A percentile compares a stretch with the other conserved stretches of the same genome.
These are phyloP conservation scores for Tuta absoluta DNA, from an alignment of 2,888 invertebrate genomes.

Conservation along the genomic window DNA sequence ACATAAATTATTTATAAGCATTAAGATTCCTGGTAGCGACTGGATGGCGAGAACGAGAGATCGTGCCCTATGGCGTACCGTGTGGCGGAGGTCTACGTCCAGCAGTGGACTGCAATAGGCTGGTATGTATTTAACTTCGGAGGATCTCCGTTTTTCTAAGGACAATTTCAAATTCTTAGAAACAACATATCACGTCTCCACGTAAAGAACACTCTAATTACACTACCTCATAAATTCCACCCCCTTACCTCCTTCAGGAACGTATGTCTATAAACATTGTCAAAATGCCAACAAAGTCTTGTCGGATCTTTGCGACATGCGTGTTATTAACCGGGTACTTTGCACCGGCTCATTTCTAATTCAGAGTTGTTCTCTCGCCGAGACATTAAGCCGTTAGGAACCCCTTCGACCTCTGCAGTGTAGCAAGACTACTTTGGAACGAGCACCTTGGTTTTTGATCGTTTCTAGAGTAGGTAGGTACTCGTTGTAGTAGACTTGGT, in stretches of 20 bases:
- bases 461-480: background rate
- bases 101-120: no score
- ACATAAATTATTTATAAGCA: no score
- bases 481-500: no score
- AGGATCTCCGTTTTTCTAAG: no score
- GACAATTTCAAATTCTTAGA: no score
- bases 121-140: no score
- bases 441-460: background rate
- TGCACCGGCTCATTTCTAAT: slow-evolving; percentile 74
- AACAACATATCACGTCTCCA: no score
- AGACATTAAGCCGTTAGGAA: slow-evolving; percentile 72
- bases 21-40: no score
- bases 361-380: slow-evolving; percentile 66
- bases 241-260: background rate
- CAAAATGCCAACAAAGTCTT: slow-evolving; percentile 50
- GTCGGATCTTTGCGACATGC: slow-evolving; percentile 60
- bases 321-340: slow-evolving; percentile 69
- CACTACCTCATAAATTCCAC: background rate
- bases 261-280: slow-evolving; percentile 28
- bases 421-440: slow-evolving; percentile 26
- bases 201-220: background rate
- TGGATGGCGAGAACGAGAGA: no score
- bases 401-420: slow-evolving; percentile 54
- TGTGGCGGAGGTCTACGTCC: no score
- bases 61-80: no score